Evolutionary conservation across 2,113 vertebrate genomes (phyloP).

Genomic region (Typhlomys cinereus): DNA sequence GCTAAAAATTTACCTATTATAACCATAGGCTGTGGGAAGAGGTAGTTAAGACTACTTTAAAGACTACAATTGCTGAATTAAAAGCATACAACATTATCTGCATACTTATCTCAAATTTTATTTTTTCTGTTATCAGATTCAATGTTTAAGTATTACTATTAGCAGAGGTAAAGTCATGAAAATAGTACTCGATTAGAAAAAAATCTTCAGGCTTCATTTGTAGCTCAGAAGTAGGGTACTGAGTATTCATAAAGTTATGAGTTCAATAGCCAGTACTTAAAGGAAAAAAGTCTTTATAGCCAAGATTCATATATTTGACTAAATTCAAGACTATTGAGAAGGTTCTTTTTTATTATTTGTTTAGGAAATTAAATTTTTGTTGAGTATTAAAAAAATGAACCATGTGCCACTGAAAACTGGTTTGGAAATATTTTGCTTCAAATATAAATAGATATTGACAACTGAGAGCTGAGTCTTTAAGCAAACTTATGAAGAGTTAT

Average conservation of each 20-base stretch:
- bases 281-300: neutral
- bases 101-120: neutral
- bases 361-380: slow-evolving; percentile 32
- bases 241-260: neutral
- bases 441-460: slow-evolving; percentile 4
- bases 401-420: neutral
- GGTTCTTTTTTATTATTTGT: slow-evolving; percentile 3
- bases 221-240: neutral
- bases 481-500: no score
- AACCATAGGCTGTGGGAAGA: no score
- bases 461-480: no score
- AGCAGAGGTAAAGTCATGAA: neutral
- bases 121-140: neutral
- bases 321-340: neutral
- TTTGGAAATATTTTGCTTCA: slow-evolving; percentile 1
- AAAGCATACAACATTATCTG: neutral
- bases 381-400: slow-evolving; percentile 24
- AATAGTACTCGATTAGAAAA: neutral
- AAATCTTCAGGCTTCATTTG: neutral
- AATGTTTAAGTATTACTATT: slow-evolving; percentile 1
- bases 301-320: neutral
- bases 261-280: neutral
- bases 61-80: neutral
- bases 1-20: no score
- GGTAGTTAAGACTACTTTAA: no score